Conservation (phyloP, 2,113 vertebrate species). For the Otolemur garnettii region DNA sequence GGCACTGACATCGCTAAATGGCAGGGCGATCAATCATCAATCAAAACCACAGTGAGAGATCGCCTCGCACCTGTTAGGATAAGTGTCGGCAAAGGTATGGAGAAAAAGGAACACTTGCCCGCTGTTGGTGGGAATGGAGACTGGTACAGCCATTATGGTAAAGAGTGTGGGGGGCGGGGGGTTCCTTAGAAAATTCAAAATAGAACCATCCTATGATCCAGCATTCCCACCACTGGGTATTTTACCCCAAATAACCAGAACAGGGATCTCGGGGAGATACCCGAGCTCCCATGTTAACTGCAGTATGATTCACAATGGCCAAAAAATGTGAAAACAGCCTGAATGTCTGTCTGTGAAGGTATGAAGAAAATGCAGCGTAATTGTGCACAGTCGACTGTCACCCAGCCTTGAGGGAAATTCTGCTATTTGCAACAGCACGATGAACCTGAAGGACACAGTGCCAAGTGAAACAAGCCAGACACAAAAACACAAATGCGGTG, state of each 20-base stretch:
- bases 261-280: background rate
- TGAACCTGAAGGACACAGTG: background rate
- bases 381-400: background rate
- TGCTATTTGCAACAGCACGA: background rate
- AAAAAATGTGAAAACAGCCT: background rate
- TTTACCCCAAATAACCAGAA: background rate
- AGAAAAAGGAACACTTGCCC: background rate
- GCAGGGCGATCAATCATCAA: background rate
- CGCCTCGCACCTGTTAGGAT: background rate
- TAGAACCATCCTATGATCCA: background rate
- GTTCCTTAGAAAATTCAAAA: background rate
- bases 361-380: background rate
- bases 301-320: background rate
- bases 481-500: background rate
- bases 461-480: background rate
- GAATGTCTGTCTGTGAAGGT: background rate
- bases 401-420: background rate
- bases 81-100: background rate
- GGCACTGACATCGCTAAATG: fast-evolving
- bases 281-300: too few species aligned
- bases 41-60: background rate
- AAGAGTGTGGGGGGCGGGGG: background rate
- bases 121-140: background rate
- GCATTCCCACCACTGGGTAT: background rate
- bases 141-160: background rate